Conservation (phyloP, 2,797 vertebrate genomes). For the Rhinogobio ventralis region DNA sequence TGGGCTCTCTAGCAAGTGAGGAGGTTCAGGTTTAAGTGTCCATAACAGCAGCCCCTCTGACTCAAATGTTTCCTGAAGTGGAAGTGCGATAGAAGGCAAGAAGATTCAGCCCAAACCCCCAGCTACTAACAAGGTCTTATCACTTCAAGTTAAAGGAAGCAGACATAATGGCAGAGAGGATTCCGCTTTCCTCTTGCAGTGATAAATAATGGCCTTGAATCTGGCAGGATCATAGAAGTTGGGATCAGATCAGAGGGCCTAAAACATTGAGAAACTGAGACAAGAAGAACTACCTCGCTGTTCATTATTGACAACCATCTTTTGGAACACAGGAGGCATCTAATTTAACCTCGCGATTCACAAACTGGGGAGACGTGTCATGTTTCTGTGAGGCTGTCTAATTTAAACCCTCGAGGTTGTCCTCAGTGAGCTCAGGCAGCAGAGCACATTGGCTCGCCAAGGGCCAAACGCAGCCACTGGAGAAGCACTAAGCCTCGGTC, state of each 20-base stretch:
- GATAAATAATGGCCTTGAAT: constrained; percentile 65
- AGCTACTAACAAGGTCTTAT: constrained; percentile 50
- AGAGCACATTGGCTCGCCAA: not conserved
- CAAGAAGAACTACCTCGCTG: not conserved
- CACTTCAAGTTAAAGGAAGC: constrained; percentile 48
- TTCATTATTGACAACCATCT: constrained; percentile 7
- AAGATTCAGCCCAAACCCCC: constrained; percentile 39
- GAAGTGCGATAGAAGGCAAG: constrained; percentile 51
- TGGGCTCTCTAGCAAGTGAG: constrained; percentile 63
- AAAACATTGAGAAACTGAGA: not conserved
- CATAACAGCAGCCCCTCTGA: constrained; percentile 67
- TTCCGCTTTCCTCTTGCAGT: constrained; percentile 45
- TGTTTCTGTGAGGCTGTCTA: constrained; percentile 9
- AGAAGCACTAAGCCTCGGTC: constrained; percentile 38
- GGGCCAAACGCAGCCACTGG: constrained; percentile 13
- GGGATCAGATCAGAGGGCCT: constrained; percentile 61
- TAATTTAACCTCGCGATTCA: constrained; percentile 21
- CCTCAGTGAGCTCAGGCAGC: constrained; percentile 1
- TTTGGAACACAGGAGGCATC: not conserved
- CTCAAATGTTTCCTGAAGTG: constrained; percentile 45
- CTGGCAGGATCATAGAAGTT: constrained; percentile 38
- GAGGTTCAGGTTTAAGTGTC: constrained; percentile 64
- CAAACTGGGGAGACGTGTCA: not conserved
- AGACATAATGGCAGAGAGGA: constrained; percentile 59
- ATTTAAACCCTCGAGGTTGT: constrained; percentile 3